Base-by-base conservation (phyloP, 37 sponge, comb jelly and placozoan genomes). In the Cladorhizidae sp. region DNA sequence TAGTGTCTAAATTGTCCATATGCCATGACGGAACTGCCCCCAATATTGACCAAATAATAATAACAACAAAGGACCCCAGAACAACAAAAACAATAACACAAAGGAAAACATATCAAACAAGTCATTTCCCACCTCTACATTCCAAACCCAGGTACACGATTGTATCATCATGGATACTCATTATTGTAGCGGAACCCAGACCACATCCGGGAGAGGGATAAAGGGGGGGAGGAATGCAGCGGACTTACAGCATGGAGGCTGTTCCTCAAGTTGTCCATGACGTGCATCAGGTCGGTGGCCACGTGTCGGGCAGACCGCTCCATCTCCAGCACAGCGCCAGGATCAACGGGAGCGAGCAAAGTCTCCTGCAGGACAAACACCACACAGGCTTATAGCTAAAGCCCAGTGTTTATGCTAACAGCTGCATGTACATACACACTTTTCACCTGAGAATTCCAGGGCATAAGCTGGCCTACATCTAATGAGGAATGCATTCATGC, bases 211-310 rank as follows among this genome's bases (percentile, higher is more conserved):
- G 59, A 25, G 59, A 25, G 59, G 59, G 59, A 21, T 6, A 21
- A 25, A 2, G 20, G 8, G 17, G 20, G 59, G 59, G 20, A 25
- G 20, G 20, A 2, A 25, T 28, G 11, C 36, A 29, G 1, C 1
- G 25, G 28, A 14, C 84, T 76, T 29, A 84, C 84, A 57, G 84
- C 84, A 39, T 84, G 84, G 20, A 84, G 58, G 31, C 84, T 84
- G 84, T 84, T 76, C 28, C 69, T 51, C 56, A 84, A 57, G 58
- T 75, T 84, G 36, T 76, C 84, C 84, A 84, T 75, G 43, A 84
- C 49, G 39, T 84, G 71, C 57, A 29, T 40, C 21, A 84, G 68
- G 14, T 67, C 58, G 3, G 57, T 42, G 15, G 84, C 76, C 33
- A 84, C 58, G 2, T 8, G 32, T 59, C 76, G 26, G 3, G 84